Evolutionary conservation across 2,888 invertebrate species (phyloP).

Genomic region (Apamea crenata): DNA sequence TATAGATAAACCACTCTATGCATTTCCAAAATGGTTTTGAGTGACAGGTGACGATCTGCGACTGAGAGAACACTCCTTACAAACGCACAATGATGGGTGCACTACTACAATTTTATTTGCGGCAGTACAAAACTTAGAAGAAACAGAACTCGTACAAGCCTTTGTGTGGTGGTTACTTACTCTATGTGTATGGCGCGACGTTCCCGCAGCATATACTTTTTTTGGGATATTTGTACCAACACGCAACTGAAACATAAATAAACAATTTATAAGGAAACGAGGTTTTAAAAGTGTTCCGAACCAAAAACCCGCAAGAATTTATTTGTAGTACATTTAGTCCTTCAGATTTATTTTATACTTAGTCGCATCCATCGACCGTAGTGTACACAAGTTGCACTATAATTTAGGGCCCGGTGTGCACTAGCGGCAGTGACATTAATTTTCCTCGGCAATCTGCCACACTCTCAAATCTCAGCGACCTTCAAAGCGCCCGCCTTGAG

Average conservation of each 20-base stretch:
- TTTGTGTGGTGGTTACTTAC: background rate
- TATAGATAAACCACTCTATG: background rate
- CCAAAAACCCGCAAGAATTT: background rate
- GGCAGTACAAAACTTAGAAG: background rate
- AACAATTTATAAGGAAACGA: background rate
- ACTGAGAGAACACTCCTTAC: background rate
- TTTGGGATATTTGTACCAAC: background rate
- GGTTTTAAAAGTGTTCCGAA: background rate
- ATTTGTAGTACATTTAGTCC: background rate
- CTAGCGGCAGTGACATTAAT: conserved; percentile 53
- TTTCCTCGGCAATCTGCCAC: conserved; percentile 67
- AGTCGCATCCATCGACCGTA: background rate
- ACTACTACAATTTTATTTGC: background rate
- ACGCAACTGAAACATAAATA: background rate
- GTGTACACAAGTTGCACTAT: conserved; percentile 21
- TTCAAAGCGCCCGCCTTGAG: conserved; percentile 56
- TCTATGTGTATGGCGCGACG: background rate
- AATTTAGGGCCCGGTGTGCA: conserved; percentile 36
- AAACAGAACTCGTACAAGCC: background rate
- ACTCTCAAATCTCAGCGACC: conserved; percentile 66
- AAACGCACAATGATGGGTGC: background rate
- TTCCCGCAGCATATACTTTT: background rate
- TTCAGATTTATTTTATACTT: background rate
- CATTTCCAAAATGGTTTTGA: background rate
- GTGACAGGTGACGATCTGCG: background rate